Evolutionary conservation across 2,888 invertebrate species (phyloP).

Genomic region (Ophraella communa): DNA sequence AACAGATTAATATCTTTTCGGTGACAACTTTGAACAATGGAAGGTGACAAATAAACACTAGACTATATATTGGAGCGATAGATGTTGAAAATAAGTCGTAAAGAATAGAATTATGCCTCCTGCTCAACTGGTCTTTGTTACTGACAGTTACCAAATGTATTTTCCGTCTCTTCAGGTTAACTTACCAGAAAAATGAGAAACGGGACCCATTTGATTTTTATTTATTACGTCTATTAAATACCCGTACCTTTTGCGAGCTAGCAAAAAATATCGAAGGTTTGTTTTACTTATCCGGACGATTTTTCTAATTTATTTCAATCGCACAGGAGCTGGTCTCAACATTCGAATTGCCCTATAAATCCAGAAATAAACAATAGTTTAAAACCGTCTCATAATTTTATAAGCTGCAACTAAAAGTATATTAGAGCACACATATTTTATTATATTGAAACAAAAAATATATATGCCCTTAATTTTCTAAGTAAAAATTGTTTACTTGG

Average conservation of each 20-base stretch:
- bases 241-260: conserved; percentile 26
- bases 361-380: neutral
- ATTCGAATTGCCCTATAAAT: neutral
- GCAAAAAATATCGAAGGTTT: conserved; percentile 32
- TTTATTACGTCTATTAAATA: conserved; percentile 34
- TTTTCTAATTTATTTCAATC: conserved; percentile 23
- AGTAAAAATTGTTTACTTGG: too few relatives aligned
- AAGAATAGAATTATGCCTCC: conserved; percentile 37
- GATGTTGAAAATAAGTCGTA: conserved; percentile 24
- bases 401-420: too few relatives aligned
- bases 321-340: neutral
- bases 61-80: conserved; percentile 25
- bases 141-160: conserved; percentile 44
- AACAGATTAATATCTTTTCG: conserved; percentile 25
- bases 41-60: conserved; percentile 35
- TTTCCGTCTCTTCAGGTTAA: conserved; percentile 43
- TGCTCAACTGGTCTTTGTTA: conserved; percentile 40
- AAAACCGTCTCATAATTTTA: too few relatives aligned
- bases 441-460: too few relatives aligned
- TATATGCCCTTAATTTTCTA: too few relatives aligned
- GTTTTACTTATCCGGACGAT: conserved; percentile 16
- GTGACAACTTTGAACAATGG: conserved; percentile 29
- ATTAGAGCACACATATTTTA: too few relatives aligned
- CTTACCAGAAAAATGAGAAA: conserved; percentile 38
- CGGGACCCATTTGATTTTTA: conserved; percentile 42